Conservation (phyloP, 2,797 vertebrate species). For the Enteromius viviparus region DNA sequence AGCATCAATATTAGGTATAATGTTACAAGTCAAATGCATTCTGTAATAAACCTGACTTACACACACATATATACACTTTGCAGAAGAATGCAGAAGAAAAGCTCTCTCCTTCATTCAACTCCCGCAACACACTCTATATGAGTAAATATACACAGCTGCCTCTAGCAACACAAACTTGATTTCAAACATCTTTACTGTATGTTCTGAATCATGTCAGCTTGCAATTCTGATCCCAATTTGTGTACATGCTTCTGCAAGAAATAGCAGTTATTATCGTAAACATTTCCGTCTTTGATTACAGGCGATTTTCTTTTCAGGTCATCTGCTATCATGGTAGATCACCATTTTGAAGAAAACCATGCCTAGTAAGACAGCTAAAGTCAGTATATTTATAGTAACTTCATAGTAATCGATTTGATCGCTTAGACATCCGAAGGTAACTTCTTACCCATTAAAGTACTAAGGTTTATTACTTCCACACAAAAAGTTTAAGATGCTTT, state of each 20-base stretch:
- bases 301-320: neutral
- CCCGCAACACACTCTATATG: neutral
- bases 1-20: neutral
- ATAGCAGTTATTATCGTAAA: neutral
- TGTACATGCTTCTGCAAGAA: neutral
- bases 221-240: neutral
- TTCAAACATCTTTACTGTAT: neutral
- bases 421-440: neutral
- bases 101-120: neutral
- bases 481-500: neutral
- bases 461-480: neutral
- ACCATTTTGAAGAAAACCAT: neutral
- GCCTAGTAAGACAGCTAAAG: neutral
- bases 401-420: neutral
- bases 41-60: neutral
- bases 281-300: neutral
- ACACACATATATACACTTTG: neutral
- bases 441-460: neutral
- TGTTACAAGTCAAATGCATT: neutral
- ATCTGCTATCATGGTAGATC: neutral
- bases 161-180: neutral
- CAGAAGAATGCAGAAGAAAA: neutral
- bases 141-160: neutral
- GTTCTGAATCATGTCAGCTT: neutral
- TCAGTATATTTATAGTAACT: neutral